Percentiles rank a stretch among this genome's conserved stretches.
These are phyloP conservation scores for Hirtodrosophila trivittata DNA, from an alignment of 2,888 invertebrate species.

Conservation along the genomic window DNA sequence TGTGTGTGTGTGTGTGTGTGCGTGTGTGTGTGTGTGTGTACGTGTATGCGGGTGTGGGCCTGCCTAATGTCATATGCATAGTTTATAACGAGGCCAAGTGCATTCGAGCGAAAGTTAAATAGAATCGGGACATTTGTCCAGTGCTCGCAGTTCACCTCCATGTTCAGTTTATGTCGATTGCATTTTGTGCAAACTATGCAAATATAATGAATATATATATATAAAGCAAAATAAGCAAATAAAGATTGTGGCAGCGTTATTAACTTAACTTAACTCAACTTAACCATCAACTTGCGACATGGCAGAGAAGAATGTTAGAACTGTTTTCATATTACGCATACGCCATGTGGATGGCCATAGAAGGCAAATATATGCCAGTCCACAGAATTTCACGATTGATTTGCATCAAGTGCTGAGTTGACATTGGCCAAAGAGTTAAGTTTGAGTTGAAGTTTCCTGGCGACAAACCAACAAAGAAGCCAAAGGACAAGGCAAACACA, in stretches of 20 bases:
- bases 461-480: conserved; percentile 41
- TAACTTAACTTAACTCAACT: background rate
- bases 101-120: conserved; percentile 9
- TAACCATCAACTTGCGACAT: background rate
- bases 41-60: conserved; percentile 17
- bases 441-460: conserved; percentile 16
- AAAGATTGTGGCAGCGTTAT: conserved; percentile 24
- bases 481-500: conserved; percentile 32
- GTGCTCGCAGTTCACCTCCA: background rate
- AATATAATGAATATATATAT: conserved; percentile 65
- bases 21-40: conserved; percentile 5
- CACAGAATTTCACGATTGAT: conserved; percentile 42
- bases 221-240: conserved; percentile 63
- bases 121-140: conserved; percentile 1
- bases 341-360: conserved; percentile 14
- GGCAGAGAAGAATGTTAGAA: no score
- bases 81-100: conserved; percentile 24
- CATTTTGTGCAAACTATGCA: conserved; percentile 65
- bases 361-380: background rate
- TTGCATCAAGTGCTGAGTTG: conserved; percentile 43
- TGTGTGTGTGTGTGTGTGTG: conserved; percentile 14
- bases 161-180: conserved; percentile 29
- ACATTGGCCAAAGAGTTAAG: conserved; percentile 51
- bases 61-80: conserved; percentile 49
- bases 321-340: conserved; percentile 43